phyloP scores from a whole-genome alignment of 37 sponge, comb jelly and placozoan species.

The Lycopodina hypogea region DNA sequence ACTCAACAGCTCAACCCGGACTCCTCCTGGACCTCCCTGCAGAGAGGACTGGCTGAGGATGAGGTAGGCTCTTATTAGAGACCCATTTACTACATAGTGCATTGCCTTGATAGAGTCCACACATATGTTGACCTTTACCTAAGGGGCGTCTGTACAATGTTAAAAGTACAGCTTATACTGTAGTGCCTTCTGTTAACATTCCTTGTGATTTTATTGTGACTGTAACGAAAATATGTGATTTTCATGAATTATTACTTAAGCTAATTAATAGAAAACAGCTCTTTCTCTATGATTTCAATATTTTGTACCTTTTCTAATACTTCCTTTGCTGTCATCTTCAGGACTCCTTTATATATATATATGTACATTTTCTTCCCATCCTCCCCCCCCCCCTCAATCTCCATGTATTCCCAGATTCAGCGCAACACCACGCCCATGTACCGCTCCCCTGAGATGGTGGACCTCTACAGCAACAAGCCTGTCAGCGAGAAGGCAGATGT shows the following conservation, averaged over 20 bases:
- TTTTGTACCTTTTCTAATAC: no score
- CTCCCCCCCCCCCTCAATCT: slow-evolving; percentile 11
- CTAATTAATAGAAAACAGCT: no score
- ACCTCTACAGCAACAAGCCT: slow-evolving; percentile 86
- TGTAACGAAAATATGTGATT: no score
- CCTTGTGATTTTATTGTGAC: no score
- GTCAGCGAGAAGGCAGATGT: slow-evolving; percentile 86
- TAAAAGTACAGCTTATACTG: no score
- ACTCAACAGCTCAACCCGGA: slow-evolving; percentile 65
- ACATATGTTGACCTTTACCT: neutral
- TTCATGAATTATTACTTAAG: no score
- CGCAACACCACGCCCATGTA: slow-evolving; percentile 96
- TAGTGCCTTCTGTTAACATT: no score
- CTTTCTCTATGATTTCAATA: no score
- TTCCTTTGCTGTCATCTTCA: no score
- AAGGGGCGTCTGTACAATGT: no score
- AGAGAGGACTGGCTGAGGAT: slow-evolving; percentile 87
- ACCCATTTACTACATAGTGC: neutral
- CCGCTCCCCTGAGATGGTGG: slow-evolving; percentile 96
- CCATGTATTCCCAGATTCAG: slow-evolving; percentile 60
- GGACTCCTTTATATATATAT: no score
- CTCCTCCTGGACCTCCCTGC: slow-evolving; percentile 69
- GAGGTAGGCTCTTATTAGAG: slow-evolving; percentile 70
- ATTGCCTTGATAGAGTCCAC: neutral
- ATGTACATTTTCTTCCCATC: neutral